Conservation (phyloP, 2,797 vertebrate species). For the Brachyrhaphis roseni region DNA sequence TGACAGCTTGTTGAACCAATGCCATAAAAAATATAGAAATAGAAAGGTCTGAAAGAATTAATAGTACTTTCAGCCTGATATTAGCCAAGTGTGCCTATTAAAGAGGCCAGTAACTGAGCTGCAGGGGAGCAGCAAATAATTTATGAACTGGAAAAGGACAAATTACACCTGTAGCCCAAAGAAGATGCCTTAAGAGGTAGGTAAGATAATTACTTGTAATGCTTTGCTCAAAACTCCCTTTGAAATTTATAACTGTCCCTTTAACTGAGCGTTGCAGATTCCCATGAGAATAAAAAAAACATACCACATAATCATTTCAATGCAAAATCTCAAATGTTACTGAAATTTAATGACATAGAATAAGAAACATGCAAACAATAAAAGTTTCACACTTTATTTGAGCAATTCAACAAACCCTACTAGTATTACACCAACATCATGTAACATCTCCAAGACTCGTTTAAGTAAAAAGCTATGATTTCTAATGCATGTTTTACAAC, state of each 20-base stretch:
- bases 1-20: neutral
- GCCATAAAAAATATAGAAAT: neutral
- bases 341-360: neutral
- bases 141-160: neutral
- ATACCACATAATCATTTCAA: neutral
- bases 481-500: slow-evolving; percentile 18
- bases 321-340: neutral
- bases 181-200: neutral
- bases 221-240: neutral
- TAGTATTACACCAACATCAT: slow-evolving; percentile 32
- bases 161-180: neutral
- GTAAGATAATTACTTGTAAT: neutral
- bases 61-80: neutral
- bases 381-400: slow-evolving; percentile 41
- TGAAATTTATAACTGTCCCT: neutral
- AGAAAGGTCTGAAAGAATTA: neutral
- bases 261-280: neutral
- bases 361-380: neutral
- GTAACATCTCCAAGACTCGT: slow-evolving; percentile 12
- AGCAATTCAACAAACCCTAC: slow-evolving; percentile 24
- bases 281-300: neutral
- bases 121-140: neutral
- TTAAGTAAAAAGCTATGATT: slow-evolving; percentile 24
- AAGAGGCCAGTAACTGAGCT: neutral
- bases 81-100: neutral